Evolutionary conservation across 2,888 invertebrate species (phyloP), one percentile per base, ranked within the genome.

Genomic region (Dinocampus coccinellae): DNA sequence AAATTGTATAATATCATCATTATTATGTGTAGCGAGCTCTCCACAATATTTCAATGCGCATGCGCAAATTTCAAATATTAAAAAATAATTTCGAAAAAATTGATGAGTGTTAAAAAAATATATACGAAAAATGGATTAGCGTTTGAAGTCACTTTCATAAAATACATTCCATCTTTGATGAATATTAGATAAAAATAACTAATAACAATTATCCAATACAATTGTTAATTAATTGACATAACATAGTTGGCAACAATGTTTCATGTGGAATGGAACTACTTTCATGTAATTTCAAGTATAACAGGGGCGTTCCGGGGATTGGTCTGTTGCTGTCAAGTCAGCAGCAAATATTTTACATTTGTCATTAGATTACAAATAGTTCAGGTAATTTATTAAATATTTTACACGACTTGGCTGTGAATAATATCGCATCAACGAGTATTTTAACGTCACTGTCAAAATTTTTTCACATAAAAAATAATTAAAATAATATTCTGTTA

Each of bases 271-370:
- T 24, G 24, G 1, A 42, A 42, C 29, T 26, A 55, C 26, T 26
- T 26, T 55, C 24, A 24, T 3, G 10, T 20, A n/a, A 69, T 34
- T 63, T 57, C 69, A 63, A 52, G 22, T 52, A 62, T 53, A n/a
- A 55, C 62, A 69, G 69, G 70, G 70, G 64, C 70, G 70, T 70
- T 63, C 47, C 58, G 64, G 33, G n/a, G 20, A 64, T 16, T 36
- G 29, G 57, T 29, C 36, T 29, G 33, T 47, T 68, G 74, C 77
- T 76, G 76, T 77, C 75, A 76, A 57, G 69, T 77, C 73, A 71
- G 66, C 76, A 75, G 73, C 73, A 73, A 73, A 60, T 75, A 73
- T 3, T 52, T 73, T 68, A 22, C 58, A 67, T 74, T 74, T 73
- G 69, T 73, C 70, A 72, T 42, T 74, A 70, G 55, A 73, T 72